Evolutionary conservation across 2,113 vertebrate species (phyloP).

Genomic region (Syrmaticus mikado): DNA sequence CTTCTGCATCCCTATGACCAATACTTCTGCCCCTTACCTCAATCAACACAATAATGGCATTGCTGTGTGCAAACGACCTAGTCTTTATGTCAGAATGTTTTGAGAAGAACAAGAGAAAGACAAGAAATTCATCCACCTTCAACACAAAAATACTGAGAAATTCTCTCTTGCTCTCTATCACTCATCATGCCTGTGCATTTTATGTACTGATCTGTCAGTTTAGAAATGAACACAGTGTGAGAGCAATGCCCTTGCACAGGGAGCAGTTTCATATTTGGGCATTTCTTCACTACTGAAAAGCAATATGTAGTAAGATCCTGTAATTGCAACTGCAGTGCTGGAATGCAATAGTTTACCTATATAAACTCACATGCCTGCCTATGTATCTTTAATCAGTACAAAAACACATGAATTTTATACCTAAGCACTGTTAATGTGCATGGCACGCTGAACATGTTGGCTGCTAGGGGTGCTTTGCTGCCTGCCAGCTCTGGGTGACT

Average conservation of each 20-base stretch:
- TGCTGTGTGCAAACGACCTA: not conserved
- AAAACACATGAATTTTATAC: not conserved
- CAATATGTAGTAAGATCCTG: not conserved
- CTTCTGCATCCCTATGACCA: slow-evolving; percentile 5
- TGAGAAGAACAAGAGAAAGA: not conserved
- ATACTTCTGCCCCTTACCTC: slow-evolving; percentile 54
- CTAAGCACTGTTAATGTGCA: not conserved
- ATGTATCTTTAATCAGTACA: not conserved
- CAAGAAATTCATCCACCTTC: not conserved
- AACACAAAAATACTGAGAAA: not conserved
- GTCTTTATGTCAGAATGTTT: slow-evolving; percentile 23
- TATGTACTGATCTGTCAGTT: not conserved
- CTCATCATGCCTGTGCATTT: slow-evolving; percentile 36
- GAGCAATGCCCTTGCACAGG: not conserved
- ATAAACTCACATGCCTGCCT: not conserved
- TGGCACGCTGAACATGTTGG: not conserved
- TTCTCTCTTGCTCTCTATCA: not conserved
- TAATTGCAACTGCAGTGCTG: not conserved
- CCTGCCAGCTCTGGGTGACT: not conserved
- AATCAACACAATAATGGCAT: slow-evolving; percentile 55
- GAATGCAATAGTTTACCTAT: not conserved
- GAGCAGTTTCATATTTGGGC: slow-evolving; percentile 1
- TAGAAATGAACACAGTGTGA: slow-evolving; percentile 2
- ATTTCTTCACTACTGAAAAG: slow-evolving; percentile 13
- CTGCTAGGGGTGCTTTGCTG: not conserved